Conservation (phyloP, 2,888 invertebrate genomes). For the Rhamphomyia laevipes region DNA sequence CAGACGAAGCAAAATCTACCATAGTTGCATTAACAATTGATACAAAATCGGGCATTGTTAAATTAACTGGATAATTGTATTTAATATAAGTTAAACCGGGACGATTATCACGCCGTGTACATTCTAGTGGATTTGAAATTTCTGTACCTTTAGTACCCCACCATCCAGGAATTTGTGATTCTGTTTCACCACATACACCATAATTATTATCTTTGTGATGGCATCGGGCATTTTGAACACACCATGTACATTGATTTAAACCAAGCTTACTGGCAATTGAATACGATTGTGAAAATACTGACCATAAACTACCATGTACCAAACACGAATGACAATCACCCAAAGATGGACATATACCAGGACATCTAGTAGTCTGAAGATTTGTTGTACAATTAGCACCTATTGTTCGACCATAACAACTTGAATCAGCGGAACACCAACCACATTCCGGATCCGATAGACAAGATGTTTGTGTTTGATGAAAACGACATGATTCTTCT, state of each 20-base stretch:
- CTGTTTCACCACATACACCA: constrained; percentile 75
- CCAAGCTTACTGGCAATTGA: constrained; percentile 68
- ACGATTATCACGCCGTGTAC: constrained; percentile 63
- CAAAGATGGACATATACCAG: constrained; percentile 79
- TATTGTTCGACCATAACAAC: constrained; percentile 71
- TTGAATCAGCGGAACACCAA: constrained; percentile 78
- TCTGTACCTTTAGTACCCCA: constrained; percentile 78
- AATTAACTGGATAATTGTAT: constrained; percentile 78
- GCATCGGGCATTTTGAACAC: constrained; percentile 83
- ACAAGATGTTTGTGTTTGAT: constrained; percentile 65
- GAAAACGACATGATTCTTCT: constrained; percentile 63
- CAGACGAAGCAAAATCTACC: constrained; percentile 64
- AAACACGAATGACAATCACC: constrained; percentile 85
- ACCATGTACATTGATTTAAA: constrained; percentile 79
- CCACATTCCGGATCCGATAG: constrained; percentile 87
- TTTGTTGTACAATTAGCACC: constrained; percentile 86
- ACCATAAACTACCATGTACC: constrained; percentile 48
- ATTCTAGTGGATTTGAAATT: constrained; percentile 60
- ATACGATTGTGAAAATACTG: constrained; percentile 17
- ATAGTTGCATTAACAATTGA: constrained; percentile 76
- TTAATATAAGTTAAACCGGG: constrained; percentile 83
- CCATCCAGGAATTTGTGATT: constrained; percentile 75
- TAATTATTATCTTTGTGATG: constrained; percentile 67
- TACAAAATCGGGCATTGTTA: constrained; percentile 79
- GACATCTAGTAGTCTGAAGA: constrained; percentile 74